These are phyloP conservation scores for Tuta absoluta DNA, from an alignment of 2,888 invertebrate genomes.

Conservation along the genomic window DNA sequence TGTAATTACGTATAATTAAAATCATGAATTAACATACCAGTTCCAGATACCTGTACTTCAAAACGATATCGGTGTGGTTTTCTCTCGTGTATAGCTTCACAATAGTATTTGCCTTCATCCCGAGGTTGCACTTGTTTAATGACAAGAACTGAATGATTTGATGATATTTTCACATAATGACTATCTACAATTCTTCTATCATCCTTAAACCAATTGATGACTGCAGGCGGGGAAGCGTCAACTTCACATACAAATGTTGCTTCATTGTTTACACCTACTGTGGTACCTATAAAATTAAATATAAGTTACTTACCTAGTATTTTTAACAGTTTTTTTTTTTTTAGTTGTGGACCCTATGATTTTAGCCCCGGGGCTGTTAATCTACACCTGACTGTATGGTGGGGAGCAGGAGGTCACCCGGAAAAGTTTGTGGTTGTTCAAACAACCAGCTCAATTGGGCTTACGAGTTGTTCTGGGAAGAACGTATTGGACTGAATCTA, in stretches of 20 bases:
- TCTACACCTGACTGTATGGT: no score
- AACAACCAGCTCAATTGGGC: no score
- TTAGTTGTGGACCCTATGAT: no score
- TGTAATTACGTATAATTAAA: no score
- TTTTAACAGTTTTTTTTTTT: no score
- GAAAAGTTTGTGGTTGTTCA: no score
- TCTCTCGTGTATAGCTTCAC: constrained; percentile 43
- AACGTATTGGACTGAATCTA: no score
- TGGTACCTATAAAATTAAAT: constrained; percentile 38
- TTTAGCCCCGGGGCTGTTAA: no score
- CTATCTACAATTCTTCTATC: constrained; percentile 34
- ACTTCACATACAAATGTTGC: constrained; percentile 44
- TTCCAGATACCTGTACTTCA: constrained; percentile 11
- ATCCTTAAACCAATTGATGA: constrained; percentile 47
- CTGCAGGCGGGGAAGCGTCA: constrained; percentile 48
- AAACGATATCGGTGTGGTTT: constrained; percentile 38
- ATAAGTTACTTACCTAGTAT: not conserved
- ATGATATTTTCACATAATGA: constrained; percentile 39
- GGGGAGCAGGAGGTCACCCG: no score
- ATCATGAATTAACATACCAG: constrained; percentile 1
- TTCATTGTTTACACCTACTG: constrained; percentile 42
- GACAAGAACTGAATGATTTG: constrained; percentile 41
- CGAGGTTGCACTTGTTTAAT: constrained; percentile 45
- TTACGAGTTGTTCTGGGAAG: no score
- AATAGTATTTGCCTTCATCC: constrained; percentile 43